Percentiles rank a stretch among this genome's conserved stretches.
Evolutionary conservation across 2,113 vertebrate species (phyloP).

Genomic region (Urocitellus parryii): DNA sequence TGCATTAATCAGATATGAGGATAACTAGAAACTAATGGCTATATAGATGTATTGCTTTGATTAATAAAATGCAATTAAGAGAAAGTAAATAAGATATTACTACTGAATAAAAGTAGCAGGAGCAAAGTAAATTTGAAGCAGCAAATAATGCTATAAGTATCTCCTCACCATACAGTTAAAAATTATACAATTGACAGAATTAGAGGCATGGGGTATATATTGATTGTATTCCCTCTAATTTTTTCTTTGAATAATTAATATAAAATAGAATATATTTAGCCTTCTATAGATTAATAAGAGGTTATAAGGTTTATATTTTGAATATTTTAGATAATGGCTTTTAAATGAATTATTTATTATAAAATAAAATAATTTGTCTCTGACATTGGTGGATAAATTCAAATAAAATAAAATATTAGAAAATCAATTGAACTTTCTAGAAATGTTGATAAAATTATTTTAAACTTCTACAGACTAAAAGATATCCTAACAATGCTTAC

Average conservation of each 20-base stretch:
- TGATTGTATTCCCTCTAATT: not conserved
- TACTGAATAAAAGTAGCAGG: slow-evolving; percentile 50
- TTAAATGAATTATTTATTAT: not conserved
- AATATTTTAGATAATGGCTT: not conserved
- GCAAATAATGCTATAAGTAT: not conserved
- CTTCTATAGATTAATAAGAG: not conserved
- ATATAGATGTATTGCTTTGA: slow-evolving; percentile 64
- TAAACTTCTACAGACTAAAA: not conserved
- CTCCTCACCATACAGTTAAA: not conserved
- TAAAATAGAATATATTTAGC: not conserved
- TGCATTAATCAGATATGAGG: slow-evolving; percentile 66
- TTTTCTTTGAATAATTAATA: not conserved
- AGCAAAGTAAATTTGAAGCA: slow-evolving; percentile 63
- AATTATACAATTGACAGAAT: slow-evolving; percentile 37
- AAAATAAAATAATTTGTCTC: not conserved
- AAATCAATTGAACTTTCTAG: not conserved
- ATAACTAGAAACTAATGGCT: slow-evolving; percentile 53
- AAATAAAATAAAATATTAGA: slow-evolving; percentile 10
- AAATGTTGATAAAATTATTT: slow-evolving; percentile 17
- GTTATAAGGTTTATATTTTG: not conserved
- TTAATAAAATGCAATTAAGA: slow-evolving; percentile 76
- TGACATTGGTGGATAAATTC: not conserved
- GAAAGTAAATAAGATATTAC: slow-evolving; percentile 66
- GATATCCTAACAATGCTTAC: not conserved
- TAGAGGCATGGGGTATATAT: not conserved